A percentile compares a stretch with the other conserved stretches of the same genome.
phyloP scores from a whole-genome alignment of 2,888 invertebrate genomes.

The Philereme vetulata region DNA sequence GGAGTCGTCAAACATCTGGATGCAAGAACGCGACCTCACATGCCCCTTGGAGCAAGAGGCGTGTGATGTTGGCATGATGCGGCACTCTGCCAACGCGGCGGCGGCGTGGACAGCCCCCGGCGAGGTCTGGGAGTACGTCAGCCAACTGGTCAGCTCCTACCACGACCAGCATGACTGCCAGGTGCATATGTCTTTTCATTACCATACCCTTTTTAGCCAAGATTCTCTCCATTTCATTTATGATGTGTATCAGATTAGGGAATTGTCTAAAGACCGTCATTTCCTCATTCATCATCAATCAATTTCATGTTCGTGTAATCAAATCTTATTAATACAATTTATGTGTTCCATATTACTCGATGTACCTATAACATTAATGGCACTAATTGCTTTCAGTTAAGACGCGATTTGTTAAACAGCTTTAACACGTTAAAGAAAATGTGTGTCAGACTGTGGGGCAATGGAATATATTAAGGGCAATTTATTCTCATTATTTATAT shows the following conservation, averaged over 20 bases:
- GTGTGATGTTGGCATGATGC: slow-evolving; percentile 80
- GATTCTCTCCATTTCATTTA: not conserved
- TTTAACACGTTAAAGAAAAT: not conserved
- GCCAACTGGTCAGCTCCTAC: slow-evolving; percentile 85
- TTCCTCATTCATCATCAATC: too few species aligned
- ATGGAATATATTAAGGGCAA: not conserved
- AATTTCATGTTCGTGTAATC: too few species aligned
- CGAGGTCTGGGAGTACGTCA: slow-evolving; percentile 87
- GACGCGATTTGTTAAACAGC: not conserved
- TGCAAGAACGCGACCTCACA: slow-evolving; percentile 25
- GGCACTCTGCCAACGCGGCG: slow-evolving; percentile 72
- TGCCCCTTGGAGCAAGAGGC: slow-evolving; percentile 35
- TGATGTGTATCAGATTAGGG: too few species aligned
- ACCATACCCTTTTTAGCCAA: not conserved
- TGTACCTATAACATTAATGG: too few species aligned
- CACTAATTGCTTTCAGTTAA: slow-evolving; percentile 2
- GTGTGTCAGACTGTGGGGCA: not conserved
- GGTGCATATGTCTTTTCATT: slow-evolving; percentile 49
- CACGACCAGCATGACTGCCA: slow-evolving; percentile 81
- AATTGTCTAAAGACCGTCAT: too few species aligned
- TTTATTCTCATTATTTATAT: not conserved
- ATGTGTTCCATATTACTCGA: not conserved
- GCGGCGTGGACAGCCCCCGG: slow-evolving; percentile 82
- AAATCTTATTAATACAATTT: too few species aligned
- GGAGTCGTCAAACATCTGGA: slow-evolving; percentile 14